These are phyloP conservation scores for Cotesia typhae DNA, from an alignment of 1,140 invertebrate species.

Conservation along the genomic window DNA sequence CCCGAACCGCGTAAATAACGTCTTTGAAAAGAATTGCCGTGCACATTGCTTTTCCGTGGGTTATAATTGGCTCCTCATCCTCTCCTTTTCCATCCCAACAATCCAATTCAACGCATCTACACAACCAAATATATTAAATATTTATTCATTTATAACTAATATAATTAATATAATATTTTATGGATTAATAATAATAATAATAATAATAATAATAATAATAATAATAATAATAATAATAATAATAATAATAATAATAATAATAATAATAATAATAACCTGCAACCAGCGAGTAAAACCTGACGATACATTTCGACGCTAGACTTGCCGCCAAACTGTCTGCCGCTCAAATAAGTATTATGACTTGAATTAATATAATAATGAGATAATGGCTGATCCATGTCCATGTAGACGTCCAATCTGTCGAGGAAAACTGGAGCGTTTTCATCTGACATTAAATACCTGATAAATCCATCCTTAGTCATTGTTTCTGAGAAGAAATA, in stretches of 20 bases:
- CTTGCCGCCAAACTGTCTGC: conserved; percentile 96
- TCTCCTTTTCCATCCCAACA: conserved; percentile 98
- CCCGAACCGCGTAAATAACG: conserved; percentile 95
- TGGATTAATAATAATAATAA: background rate
- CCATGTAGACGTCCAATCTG: conserved; percentile 95
- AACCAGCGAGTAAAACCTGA: conserved; percentile 93
- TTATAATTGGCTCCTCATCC: conserved; percentile 98
- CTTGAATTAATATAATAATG: conserved; percentile 99
- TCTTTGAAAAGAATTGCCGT: conserved; percentile 99
- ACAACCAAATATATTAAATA: too few species aligned
- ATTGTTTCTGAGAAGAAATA: conserved; percentile 69
- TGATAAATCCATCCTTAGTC: conserved; percentile 93
- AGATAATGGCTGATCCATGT: conserved; percentile 97
- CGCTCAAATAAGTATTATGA: conserved; percentile 97
- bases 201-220: conserved; percentile 54
- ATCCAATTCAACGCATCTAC: conserved; percentile 96
- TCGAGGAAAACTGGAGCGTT: conserved; percentile 99
- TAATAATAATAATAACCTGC: conserved; percentile 71
- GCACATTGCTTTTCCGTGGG: conserved; percentile 99
- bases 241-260: conserved; percentile 4
- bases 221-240: conserved; percentile 52
- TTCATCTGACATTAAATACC: conserved; percentile 99
- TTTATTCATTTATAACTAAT: too few species aligned
- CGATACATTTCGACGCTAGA: conserved; percentile 98
- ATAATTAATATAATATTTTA: too few species aligned